Conservation (phyloP, 2,797 vertebrate genomes). For the Parotocinclus haroldoi region DNA sequence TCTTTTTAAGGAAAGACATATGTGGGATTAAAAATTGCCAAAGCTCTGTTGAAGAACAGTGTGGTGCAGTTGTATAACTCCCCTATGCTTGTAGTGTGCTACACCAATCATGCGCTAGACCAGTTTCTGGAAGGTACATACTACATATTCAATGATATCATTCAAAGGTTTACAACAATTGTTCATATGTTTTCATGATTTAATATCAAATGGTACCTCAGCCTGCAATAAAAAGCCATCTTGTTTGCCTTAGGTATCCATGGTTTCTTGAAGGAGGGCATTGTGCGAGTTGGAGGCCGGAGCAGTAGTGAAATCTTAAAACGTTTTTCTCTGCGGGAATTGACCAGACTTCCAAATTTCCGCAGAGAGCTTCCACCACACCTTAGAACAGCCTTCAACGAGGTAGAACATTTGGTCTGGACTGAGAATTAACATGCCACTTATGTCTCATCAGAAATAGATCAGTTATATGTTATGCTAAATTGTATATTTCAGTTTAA, state of each 20-base stretch:
- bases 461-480: too few species aligned
- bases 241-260: conserved; percentile 73
- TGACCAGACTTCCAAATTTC: conserved; percentile 59
- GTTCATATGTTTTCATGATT: neutral
- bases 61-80: conserved; percentile 58
- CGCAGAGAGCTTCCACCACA: conserved; percentile 60
- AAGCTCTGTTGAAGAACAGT: conserved; percentile 78
- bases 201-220: neutral
- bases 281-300: conserved; percentile 88
- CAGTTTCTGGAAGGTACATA: conserved; percentile 94
- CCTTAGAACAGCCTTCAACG: conserved; percentile 62
- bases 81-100: conserved; percentile 90
- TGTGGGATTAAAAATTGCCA: conserved; percentile 88
- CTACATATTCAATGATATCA: too few species aligned
- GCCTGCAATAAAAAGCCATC: neutral
- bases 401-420: conserved; percentile 60
- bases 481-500: too few species aligned
- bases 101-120: conserved; percentile 95
- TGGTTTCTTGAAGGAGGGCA: conserved; percentile 69
- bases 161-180: too few species aligned
- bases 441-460: too few species aligned
- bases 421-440: too few species aligned
- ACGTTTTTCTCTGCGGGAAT: conserved; percentile 76
- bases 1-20: conserved; percentile 85
- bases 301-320: conserved; percentile 84